Conservation (phyloP, 2,888 invertebrate genomes). For the Eupithecia inturbata region DNA sequence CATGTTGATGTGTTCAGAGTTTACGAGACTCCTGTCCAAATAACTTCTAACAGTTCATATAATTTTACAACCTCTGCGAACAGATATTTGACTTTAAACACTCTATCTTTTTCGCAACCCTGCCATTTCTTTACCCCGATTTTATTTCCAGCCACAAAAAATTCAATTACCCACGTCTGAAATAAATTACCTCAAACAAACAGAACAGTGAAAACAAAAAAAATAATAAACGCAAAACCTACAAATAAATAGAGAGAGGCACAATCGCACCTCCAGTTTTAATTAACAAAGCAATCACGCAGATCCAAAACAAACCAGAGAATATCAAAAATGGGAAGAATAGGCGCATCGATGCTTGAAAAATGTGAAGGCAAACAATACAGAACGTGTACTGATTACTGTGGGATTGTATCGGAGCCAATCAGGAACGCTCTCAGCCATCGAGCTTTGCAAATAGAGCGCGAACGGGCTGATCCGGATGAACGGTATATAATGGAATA, state of each 20-base stretch:
- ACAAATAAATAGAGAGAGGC: constrained; percentile 8
- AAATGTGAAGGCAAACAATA: constrained; percentile 59
- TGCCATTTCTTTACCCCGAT: background rate
- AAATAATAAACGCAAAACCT: constrained; percentile 10
- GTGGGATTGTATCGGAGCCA: constrained; percentile 61
- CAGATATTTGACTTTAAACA: background rate
- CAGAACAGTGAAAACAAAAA: constrained; percentile 4
- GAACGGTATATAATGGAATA: constrained; percentile 39
- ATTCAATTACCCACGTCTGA: constrained; percentile 10
- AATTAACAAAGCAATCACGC: constrained; percentile 32
- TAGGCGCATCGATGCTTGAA: constrained; percentile 38
- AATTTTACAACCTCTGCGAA: background rate
- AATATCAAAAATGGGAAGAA: constrained; percentile 39
- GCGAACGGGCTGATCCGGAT: constrained; percentile 16
- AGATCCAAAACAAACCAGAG: constrained; percentile 24
- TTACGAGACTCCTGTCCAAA: constrained; percentile 8
- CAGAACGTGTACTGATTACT: constrained; percentile 57
- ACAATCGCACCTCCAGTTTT: constrained; percentile 20
- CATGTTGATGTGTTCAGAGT: constrained; percentile 26
- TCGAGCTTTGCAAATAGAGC: constrained; percentile 58
- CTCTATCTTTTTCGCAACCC: background rate
- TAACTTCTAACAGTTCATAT: background rate
- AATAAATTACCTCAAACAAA: constrained; percentile 11
- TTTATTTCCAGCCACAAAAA: constrained; percentile 1
- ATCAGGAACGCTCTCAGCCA: constrained; percentile 58